These are phyloP conservation scores for Nezara viridula DNA, from an alignment of 2,888 invertebrate species.

Conservation along the genomic window DNA sequence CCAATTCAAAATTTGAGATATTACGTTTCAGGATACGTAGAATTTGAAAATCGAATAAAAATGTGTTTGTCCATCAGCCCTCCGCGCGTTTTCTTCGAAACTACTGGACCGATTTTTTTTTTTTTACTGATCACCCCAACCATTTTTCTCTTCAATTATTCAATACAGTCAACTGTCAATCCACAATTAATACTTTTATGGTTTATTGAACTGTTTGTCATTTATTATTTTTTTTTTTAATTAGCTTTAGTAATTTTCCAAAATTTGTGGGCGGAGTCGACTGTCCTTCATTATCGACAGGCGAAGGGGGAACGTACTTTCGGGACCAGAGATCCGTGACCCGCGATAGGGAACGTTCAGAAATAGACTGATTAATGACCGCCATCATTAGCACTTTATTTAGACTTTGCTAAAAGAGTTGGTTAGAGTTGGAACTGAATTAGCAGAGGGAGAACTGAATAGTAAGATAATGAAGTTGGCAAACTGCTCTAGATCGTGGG, in stretches of 20 bases:
- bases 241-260: neutral
- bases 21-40: too few species aligned
- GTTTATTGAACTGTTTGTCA: too few species aligned
- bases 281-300: neutral
- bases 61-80: too few species aligned
- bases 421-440: neutral
- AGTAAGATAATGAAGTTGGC: neutral
- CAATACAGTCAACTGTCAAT: too few species aligned
- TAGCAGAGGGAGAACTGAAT: neutral
- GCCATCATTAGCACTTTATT: slow-evolving; percentile 3
- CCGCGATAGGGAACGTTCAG: neutral
- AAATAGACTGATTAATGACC: slow-evolving; percentile 43
- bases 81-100: too few species aligned
- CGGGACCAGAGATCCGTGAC: neutral
- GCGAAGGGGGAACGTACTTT: neutral
- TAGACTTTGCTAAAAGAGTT: slow-evolving; percentile 22
- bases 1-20: too few species aligned
- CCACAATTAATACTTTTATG: too few species aligned
- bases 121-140: too few species aligned
- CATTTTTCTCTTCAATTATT: too few species aligned
- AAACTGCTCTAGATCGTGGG: neutral
- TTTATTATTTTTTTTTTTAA: too few species aligned
- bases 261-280: neutral
- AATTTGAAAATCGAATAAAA: too few species aligned
- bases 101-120: too few species aligned